These are phyloP conservation scores for Atta cephalotes DNA, from an alignment of 1,140 invertebrate species.

Conservation along the genomic window DNA sequence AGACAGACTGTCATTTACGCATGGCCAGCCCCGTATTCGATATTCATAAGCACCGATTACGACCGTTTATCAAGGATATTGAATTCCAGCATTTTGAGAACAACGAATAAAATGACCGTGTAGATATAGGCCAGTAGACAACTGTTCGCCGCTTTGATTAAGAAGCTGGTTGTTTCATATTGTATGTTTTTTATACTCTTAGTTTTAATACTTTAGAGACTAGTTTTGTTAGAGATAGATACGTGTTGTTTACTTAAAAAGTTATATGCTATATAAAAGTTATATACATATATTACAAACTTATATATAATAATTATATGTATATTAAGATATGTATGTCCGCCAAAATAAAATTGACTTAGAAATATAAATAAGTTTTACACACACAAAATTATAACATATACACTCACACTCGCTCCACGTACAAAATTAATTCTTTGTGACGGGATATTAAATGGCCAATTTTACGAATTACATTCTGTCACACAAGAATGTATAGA, in stretches of 20 bases:
- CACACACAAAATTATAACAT: constrained; percentile 7
- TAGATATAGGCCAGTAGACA: background rate
- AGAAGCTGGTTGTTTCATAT: constrained; percentile 7
- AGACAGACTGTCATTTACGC: constrained; percentile 8
- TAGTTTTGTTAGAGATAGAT: constrained; percentile 32
- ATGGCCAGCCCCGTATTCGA: constrained; percentile 47
- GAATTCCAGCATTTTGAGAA: constrained; percentile 24
- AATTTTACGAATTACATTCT: constrained; percentile 34
- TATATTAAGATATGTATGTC: constrained; percentile 24
- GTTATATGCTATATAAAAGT: background rate
- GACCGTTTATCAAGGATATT: background rate
- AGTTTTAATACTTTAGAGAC: constrained; percentile 48
- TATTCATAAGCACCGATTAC: constrained; percentile 13
- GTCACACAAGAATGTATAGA: background rate
- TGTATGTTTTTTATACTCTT: constrained; percentile 22
- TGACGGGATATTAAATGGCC: constrained; percentile 23
- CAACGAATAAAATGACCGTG: constrained; percentile 44
- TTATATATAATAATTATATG: constrained; percentile 33
- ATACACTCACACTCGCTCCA: constrained; percentile 15
- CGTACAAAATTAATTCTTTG: constrained; percentile 4
- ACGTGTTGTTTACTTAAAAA: constrained; percentile 28
- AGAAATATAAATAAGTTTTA: constrained; percentile 2
- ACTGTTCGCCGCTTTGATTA: background rate
- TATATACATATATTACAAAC: background rate
- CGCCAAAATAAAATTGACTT: constrained; percentile 24